Conservation (phyloP, 2,888 invertebrate genomes). For the Calephelis perditalis region DNA sequence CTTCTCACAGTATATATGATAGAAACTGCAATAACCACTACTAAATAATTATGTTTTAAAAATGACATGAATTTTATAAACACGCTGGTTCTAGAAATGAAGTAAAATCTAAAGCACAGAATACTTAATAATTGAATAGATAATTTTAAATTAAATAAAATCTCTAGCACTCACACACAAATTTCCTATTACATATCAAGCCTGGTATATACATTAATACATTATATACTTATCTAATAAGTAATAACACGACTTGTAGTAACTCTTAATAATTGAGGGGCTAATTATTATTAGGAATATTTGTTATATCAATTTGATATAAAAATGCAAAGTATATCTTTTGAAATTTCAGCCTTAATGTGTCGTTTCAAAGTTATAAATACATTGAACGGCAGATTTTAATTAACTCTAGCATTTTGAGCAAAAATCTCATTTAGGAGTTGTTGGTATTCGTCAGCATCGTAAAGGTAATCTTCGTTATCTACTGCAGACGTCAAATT, state of each 20-base stretch:
- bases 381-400: constrained; percentile 17
- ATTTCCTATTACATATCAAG: constrained; percentile 1
- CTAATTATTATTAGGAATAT: constrained; percentile 14
- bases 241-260: constrained; percentile 6
- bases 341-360: constrained; percentile 18
- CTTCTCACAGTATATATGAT: too few species aligned
- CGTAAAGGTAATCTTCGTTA: constrained; percentile 66
- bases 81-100: too few species aligned
- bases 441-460: constrained; percentile 66
- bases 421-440: constrained; percentile 71
- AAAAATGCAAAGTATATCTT: constrained; percentile 12
- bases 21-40: too few species aligned
- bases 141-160: background rate
- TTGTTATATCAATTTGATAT: constrained; percentile 2
- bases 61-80: too few species aligned
- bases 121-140: too few species aligned
- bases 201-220: constrained; percentile 4
- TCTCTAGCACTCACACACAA: constrained; percentile 1
- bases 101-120: too few species aligned
- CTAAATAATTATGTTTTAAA: too few species aligned
- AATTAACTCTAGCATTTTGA: constrained; percentile 71
- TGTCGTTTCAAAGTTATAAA: constrained; percentile 14
- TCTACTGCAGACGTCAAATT: constrained; percentile 49
- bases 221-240: constrained; percentile 6
- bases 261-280: constrained; percentile 8